Base-by-base conservation (phyloP, 64 coral and sea anemone species). In the Actinia equina region DNA sequence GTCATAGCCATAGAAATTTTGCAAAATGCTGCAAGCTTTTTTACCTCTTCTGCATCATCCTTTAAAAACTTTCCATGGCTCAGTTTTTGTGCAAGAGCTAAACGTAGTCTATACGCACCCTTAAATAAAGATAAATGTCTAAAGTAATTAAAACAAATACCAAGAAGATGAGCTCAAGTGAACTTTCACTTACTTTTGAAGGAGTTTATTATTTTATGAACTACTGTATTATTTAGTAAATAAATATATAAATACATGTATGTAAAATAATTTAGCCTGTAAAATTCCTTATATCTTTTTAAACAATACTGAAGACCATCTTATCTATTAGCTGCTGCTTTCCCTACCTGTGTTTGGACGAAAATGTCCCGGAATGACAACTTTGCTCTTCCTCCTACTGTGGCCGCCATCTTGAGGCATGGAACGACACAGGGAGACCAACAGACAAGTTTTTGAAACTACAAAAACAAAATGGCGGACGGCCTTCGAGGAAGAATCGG, bases 291-390 rank as follows among this genome's bases (percentile, higher is more conserved):
- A 20, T 7, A 42, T 22, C 77, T 37, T 79, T 79, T 20, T 46
- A 23, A 79, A 60, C 5, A 18, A 17, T 60, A 1, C 46, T 49
- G 46, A n/a, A 83, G 18, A 52, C 14, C 17, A 83, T 13, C 17
- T 45, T 5, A 23, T 13, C 5, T 7, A n/a, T 83, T 17, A 13
- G 80, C 16, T 43, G 30, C 30, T 37, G 30, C 17, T n/a, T 83
- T n/a, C 14, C 5, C 4, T 83, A 83, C 80, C 80, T 83, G 80
- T 20, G 80, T 17, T 45, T 83, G 80, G 42, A 83, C 80, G 23
- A 18, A 83, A 42, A 43, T 83, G 44, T 83, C 20, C 23, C 12
- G 7, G 22, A 52, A 83, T 44, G 37, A 26, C 13, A 83, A 22
- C 22, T 56, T 46, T 19, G 43, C 52, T 22, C n/a, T 83, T 52